Evolutionary conservation across 1,140 invertebrate species (phyloP), one percentile per base, ranked within the genome.

Genomic region (Chrysoperla carnea): DNA sequence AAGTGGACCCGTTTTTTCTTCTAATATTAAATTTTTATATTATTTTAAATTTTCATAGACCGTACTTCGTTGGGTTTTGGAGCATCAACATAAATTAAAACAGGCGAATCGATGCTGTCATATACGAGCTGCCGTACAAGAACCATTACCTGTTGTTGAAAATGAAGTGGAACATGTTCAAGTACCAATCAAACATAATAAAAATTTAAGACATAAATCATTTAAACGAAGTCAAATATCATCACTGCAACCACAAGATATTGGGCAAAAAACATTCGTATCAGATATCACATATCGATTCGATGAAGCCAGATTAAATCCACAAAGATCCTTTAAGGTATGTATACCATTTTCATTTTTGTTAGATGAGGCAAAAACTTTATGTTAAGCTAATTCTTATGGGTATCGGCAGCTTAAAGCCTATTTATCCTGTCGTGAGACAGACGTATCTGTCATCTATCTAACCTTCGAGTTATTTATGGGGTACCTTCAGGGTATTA

Each of bases 21-120:
- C n/a, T n/a, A n/a, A n/a, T n/a, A n/a, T n/a, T n/a, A n/a, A n/a
- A n/a, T n/a, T n/a, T n/a, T n/a, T n/a, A n/a, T n/a, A n/a, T n/a
- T n/a, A n/a, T n/a, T n/a, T n/a, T n/a, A n/a, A n/a, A n/a, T n/a
- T 5, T 23, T 23, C 5, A 23, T 23, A 23, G 17, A 23, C 17
- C 5, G 17, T 23, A 23, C 17, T 23, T 23, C 17, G 17, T 23
- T 66, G 67, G 62, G 60, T 73, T 39, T 60, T 72, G 50, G 61
- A 68, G 56, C 68, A 72, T 49, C 70, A 73, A 52, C 70, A 72
- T 56, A 72, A 72, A 53, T 52, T 73, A 44, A 69, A 68, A 42
- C 56, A 57, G 37, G 49, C 48, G 1, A 50, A 47, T 17, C 43
- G 56, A 37, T 47, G 55, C 27, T 61, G 59, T 45, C 49, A 50